Base-by-base conservation (phyloP, 2,113 vertebrate species). In the Mesoclemmys tuberculata region DNA sequence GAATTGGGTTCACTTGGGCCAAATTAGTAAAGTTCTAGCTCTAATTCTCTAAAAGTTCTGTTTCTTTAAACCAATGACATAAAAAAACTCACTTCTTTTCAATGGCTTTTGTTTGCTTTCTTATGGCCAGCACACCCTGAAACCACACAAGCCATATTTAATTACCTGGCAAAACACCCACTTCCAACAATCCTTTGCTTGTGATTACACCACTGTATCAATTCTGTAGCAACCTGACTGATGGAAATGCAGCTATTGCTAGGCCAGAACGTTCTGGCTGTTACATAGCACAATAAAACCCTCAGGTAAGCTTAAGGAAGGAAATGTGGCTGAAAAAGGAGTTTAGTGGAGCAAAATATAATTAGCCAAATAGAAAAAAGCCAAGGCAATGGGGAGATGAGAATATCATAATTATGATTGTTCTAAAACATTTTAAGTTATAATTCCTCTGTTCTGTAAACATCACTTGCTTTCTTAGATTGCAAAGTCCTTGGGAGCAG, bases 81-180 rank as follows among this genome's bases (percentile, higher is more conserved):
- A 52, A 10, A 5, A 2, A 26, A 13, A 0, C 2, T 0, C 3
- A 0, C 38, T 0, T 0, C 18, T 3, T 38, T 41, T 58, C 3
- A 80, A 12, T 1, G 18, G 19, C 85, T 12, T 27, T 6, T 46
- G 19, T 35, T 58, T 79, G 89, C 13, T 61, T 61, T 68, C 38
- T 82, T 16, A 0, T 49, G 44, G 38, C 3, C 54, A 22, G 83
- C 56, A 75, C 80, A 74, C 80, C 56, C 1, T 46, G 31, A 18
- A 2, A 48, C 4, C 48, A 87, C 84, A 24, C 10, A 49, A 22
- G 41, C 16, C 54, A 2, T 4, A 2, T 87, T 31, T 24, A 16
- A 84, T 11, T 64, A 14, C 1, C 44, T 68, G 21, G 11, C 27
- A 12, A n/a, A 10, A 26, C 71, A 27, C 71, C 21, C 41, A 5